Evolutionary conservation across 2,797 vertebrate genomes (phyloP).

Genomic region (Numenius phaeopus): DNA sequence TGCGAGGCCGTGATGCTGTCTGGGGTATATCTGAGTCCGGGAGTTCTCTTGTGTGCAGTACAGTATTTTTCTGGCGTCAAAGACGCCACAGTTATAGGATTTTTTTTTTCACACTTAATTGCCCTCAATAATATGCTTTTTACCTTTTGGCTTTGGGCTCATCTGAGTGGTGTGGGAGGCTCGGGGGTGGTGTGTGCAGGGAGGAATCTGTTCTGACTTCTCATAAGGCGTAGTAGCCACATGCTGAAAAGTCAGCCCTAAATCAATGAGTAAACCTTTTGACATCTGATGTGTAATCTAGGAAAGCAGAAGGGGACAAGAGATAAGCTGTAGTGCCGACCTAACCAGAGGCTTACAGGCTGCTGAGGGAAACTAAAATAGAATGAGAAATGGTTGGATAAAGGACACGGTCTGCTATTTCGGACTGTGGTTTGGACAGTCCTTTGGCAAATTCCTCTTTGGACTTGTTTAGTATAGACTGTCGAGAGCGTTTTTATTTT

Average conservation of each 20-base stretch:
- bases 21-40: fast-evolving
- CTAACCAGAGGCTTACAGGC: not conserved
- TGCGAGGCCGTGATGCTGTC: fast-evolving
- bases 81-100: fast-evolving
- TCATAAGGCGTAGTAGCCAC: fast-evolving
- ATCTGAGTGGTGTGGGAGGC: fast-evolving
- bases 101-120: fast-evolving
- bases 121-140: fast-evolving
- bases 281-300: not conserved
- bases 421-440: not conserved
- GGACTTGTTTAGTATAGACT: not conserved
- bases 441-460: not conserved
- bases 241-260: fast-evolving
- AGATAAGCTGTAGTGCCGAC: not conserved
- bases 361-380: not conserved
- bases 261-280: fast-evolving
- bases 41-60: fast-evolving
- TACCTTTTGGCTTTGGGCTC: not conserved
- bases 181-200: no score
- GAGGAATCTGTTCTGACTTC: no score
- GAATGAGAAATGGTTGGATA: not conserved
- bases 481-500: not conserved
- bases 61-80: fast-evolving
- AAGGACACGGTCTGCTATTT: not conserved
- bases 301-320: not conserved